Conservation (phyloP, 2,888 invertebrate genomes). For the Mesorhabditis sp. region DNA sequence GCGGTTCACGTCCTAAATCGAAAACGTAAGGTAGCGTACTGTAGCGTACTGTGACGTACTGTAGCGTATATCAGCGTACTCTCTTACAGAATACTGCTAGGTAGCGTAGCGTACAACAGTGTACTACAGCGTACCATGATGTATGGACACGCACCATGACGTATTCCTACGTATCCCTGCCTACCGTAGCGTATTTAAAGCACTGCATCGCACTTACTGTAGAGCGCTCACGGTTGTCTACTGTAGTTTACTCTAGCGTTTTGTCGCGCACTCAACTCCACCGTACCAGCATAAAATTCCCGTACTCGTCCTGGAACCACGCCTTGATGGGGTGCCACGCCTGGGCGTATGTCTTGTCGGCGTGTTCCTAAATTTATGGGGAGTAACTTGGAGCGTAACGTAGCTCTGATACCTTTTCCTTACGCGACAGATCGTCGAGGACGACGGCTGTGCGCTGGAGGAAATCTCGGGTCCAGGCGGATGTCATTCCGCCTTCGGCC, state of each 20-base stretch:
- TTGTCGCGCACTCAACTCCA: background rate
- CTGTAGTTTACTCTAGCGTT: too few species aligned
- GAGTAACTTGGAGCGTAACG: background rate
- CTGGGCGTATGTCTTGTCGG: background rate
- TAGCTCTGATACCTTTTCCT: background rate
- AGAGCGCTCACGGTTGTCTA: too few species aligned
- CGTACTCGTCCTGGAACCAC: constrained; percentile 2
- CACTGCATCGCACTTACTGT: too few species aligned
- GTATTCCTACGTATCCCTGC: too few species aligned
- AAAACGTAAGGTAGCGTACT: background rate
- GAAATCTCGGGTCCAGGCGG: background rate
- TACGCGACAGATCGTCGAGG: background rate
- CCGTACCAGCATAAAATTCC: constrained; percentile 2
- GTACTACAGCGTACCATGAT: too few species aligned
- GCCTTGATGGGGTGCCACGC: background rate
- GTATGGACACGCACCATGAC: too few species aligned
- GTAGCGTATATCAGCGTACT: too few species aligned
- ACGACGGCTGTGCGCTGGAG: background rate
- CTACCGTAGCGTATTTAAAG: too few species aligned
- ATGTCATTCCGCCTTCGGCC: background rate
- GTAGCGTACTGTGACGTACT: too few species aligned
- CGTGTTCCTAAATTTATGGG: background rate
- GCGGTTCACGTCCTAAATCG: constrained; percentile 4
- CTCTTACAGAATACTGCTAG: too few species aligned
- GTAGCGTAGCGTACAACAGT: too few species aligned